Evolutionary conservation across 2,113 vertebrate genomes (phyloP), one percentile per base, ranked within the genome.

Genomic region (Bubalus kerabau): DNA sequence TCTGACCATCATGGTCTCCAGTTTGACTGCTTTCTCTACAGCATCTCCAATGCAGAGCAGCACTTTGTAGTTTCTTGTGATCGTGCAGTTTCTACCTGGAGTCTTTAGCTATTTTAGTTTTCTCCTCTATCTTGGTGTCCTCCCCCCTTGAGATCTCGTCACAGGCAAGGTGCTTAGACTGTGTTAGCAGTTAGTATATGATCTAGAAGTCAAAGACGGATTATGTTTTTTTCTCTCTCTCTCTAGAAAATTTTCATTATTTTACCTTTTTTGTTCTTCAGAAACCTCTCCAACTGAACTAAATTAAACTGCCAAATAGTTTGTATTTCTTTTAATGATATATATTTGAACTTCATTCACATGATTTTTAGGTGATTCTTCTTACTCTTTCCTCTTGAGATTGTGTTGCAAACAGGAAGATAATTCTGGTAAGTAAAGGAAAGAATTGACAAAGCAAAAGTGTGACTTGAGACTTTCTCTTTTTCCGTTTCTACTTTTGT

Each of bases 201-300:
- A 60, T 60, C 19, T 15, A 56, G 26, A 86, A 56, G 7, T 15
- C 7, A 81, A 59, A 91, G 28, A 1, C 15, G 2, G 59, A 14
- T 71, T 71, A 17, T 36, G 56, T n/a, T 40, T 21, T 23, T 26
- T 6, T n/a, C 2, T 21, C 8, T 28, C 28, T 8, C 30, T 46
- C 24, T 59, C 46, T 60, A 56, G 93, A 43, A 78, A 91, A 5
- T 32, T 36, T 89, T 90, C 43, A 46, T 60, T 95, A 71, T 76
- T 26, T 97, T 62, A 43, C 8, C 2, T 46, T 91, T 46, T 5
- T 11, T 94, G 26, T 50, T 71, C 95, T 97, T 86, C 48, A 71
- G 85, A 60, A 93, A 92, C 50, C n/a, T 96, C 87, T 94, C 86
- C 78, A 87, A 89, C 21, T 95, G 86, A 97, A 82, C 81, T 19